These are phyloP conservation scores for Abscondita cerata DNA, from an alignment of 2,888 invertebrate species.

Conservation along the genomic window DNA sequence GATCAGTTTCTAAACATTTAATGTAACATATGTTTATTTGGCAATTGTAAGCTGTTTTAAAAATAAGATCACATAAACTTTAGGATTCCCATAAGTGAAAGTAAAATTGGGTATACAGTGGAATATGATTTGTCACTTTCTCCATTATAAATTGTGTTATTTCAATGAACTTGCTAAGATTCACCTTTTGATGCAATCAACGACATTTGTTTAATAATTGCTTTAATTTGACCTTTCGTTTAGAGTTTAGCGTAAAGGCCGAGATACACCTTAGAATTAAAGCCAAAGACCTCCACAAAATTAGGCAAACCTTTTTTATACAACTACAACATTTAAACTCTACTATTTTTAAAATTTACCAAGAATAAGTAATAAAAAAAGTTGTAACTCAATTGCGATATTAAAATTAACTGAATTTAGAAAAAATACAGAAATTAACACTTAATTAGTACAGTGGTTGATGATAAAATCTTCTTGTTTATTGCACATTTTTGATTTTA, in stretches of 20 bases:
- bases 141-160: conserved; percentile 3
- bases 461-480: no score
- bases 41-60: neutral
- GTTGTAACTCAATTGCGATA: no score
- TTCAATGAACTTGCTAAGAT: neutral
- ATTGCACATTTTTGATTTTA: no score
- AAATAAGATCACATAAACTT: conserved; percentile 4
- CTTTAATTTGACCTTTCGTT: conserved; percentile 3
- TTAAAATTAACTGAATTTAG: no score
- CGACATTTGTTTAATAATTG: neutral
- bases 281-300: neutral
- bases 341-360: no score
- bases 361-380: no score
- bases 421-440: no score
- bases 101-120: neutral
- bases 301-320: neutral
- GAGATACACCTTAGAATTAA: neutral
- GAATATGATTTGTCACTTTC: conserved; percentile 10
- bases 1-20: conserved; percentile 3
- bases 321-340: no score
- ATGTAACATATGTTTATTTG: neutral
- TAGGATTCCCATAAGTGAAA: conserved; percentile 2
- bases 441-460: no score
- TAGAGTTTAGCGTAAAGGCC: neutral
- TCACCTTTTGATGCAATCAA: conserved; percentile 2